A percentile compares a stretch with the other conserved stretches of the same genome.
Conservation (phyloP, 2,113 vertebrate genomes). For the Anhinga anhinga region DNA sequence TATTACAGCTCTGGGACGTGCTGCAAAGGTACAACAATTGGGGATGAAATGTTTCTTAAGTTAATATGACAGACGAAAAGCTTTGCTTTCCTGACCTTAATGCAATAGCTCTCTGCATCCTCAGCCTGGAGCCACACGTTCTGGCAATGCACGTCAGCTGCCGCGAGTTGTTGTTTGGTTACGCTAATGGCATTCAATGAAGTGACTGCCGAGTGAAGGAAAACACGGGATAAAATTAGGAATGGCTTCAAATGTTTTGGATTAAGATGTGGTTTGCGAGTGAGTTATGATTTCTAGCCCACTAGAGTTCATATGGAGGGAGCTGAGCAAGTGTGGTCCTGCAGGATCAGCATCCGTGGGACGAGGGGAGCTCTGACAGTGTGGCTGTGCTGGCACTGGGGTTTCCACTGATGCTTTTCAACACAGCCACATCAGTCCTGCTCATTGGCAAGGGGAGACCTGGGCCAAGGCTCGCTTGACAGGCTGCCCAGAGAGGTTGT, state of each 20-base stretch:
- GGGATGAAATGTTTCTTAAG: background rate
- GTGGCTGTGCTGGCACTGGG: rapidly evolving
- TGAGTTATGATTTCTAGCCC: background rate
- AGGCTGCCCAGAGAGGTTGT: too few species aligned
- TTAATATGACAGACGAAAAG: background rate
- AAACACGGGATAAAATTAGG: rapidly evolving
- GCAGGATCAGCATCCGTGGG: background rate
- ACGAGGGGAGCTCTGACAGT: background rate
- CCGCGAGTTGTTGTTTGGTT: background rate
- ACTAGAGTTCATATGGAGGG: rapidly evolving
- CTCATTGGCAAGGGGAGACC: rapidly evolving
- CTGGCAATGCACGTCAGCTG: background rate
- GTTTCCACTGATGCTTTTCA: background rate
- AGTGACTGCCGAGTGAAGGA: background rate
- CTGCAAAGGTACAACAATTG: background rate
- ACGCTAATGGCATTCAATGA: background rate
- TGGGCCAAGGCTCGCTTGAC: background rate
- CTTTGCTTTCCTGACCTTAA: background rate
- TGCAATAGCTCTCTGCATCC: background rate
- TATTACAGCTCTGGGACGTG: background rate
- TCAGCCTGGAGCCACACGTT: background rate
- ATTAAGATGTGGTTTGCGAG: background rate
- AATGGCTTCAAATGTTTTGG: background rate
- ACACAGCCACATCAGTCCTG: background rate
- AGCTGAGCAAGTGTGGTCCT: rapidly evolving